Base-by-base conservation (phyloP, 2,113 vertebrate species). In the Acrocephalus kingi region DNA sequence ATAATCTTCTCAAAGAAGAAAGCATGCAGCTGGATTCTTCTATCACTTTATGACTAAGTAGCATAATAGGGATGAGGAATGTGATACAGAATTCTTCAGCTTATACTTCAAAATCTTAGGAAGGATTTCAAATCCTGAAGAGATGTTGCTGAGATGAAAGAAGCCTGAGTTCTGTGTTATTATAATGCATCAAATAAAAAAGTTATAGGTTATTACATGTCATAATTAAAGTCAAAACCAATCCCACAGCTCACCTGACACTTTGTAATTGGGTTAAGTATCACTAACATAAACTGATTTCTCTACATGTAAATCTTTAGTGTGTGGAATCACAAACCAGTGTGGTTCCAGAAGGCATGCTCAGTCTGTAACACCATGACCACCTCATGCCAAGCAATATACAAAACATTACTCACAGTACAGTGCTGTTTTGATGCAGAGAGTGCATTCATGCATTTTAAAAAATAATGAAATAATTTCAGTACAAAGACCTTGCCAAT, bases 1-100 rank as follows among this genome's bases (percentile, higher is more conserved):
- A 84, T 71, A 77, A 89, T 64, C 16, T 85, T 75, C 45, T 85
- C n/a, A 83, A 88, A 90, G 3, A 76, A 85, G n/a, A 80, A 77
- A 86, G 18, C 23, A 30, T 64, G 17, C 49, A 90, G 66, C 37
- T 85, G 82, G 41, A 73, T 95, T 93, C 25, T 64, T 2, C 13
- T 55, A 68, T 68, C 10, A 49, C 31, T 49, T 78, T 52, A 49
- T 61, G 41, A 73, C 45, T 83, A 79, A 75, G 58, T 39, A 83
- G 54, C 2, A 27, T 79, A 90, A 82, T 18, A 90, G 6, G 54
- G 49, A 66, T 87, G 28, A 1, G 1, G 54, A 52, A 41, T 58
- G 7, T 20, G 7, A 54, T n/a, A 30, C 6, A 69, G 41, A 76
- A 62, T 48, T 58, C 19, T 68, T 67, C 10, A n/a, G 4, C 16